Evolutionary conservation across 1,140 invertebrate genomes (phyloP), one percentile per base, ranked within the genome.

Genomic region (Drosophila ananassae): DNA sequence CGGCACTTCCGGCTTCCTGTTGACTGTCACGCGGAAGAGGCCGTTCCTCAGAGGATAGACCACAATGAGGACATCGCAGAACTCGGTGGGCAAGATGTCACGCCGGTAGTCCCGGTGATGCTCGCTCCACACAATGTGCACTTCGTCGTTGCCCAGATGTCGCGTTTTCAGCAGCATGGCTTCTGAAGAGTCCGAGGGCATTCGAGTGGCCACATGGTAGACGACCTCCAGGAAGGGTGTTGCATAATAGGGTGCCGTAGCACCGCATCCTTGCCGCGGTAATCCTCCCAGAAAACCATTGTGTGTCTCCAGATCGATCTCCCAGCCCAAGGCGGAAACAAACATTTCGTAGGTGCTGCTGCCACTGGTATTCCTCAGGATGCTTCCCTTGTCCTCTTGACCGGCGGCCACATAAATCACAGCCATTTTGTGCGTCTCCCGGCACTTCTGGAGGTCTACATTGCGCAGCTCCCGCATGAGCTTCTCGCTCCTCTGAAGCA

Each of bases 101-200:
- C 98, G 94, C 60, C 98, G 95, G 93, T 99, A 99, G 90, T 99
- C 97, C 55, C 98, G 94, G 91, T 94, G 95, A 92, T 99, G 98
- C 92, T 99, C 99, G 21, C 98, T 99, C 99, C 99, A 99, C 12
- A 99, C 98, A 67, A 99, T 98, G 90, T 99, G 98, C 34, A 99
- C 97, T 93, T 99, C 99, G 93, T 99, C 99, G 92, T 99, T 99
- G 44, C 98, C 98, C 54, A 99, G 93, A 94, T 99, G 98, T 9
- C 97, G 95, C 21, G 98, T 98, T 96, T 99, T 99, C 90, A 97
- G 97, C 63, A 98, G 93, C 81, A 98, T 95, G 61, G 96, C 95
- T 92, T 98, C 97, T 5, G 96, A 95, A 53, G 95, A 94, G 89
- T 96, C 95, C 0, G 96, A 96, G 17, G 98, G 97, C 96, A 99